Evolutionary conservation across 2,888 invertebrate genomes (phyloP).

Genomic region (Chrysodeixis includens): DNA sequence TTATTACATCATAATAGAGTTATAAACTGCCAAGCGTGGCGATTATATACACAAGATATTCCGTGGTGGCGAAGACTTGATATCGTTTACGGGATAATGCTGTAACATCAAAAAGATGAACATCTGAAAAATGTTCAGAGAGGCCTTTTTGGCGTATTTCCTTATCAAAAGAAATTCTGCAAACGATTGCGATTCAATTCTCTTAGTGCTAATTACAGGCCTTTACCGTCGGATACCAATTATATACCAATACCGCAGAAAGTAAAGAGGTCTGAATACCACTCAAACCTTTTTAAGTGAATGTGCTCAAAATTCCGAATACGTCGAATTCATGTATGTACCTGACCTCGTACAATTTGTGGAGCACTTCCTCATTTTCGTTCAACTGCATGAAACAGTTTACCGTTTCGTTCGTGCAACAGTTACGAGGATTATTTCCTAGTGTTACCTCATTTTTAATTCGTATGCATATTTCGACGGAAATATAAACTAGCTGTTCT

Average conservation of each 20-base stretch:
- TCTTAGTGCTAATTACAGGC: not conserved
- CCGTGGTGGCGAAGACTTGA: not conserved
- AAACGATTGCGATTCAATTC: not conserved
- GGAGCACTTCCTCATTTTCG: conserved; percentile 45
- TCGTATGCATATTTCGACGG: conserved; percentile 6
- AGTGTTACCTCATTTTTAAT: conserved; percentile 32
- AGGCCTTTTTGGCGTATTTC: not conserved
- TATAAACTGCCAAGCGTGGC: conserved; percentile 8
- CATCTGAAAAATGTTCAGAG: not conserved
- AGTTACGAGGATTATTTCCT: conserved; percentile 34
- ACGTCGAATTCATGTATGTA: conserved; percentile 6
- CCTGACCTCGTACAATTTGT: conserved; percentile 26
- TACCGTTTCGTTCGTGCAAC: conserved; percentile 26
- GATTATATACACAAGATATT: conserved; percentile 7
- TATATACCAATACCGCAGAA: too few species aligned
- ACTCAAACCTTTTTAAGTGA: not conserved
- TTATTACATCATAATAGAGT: conserved; percentile 9
- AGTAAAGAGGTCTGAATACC: not conserved
- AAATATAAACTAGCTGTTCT: conserved; percentile 8
- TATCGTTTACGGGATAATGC: not conserved
- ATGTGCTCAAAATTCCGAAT: not conserved
- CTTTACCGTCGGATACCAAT: not conserved
- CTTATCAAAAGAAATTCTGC: not conserved
- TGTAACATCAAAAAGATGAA: not conserved
- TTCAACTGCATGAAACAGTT: conserved; percentile 42